A percentile compares a stretch with the other conserved stretches of the same genome.
These are phyloP conservation scores for Rhynchomys soricoides DNA, from an alignment of 2,113 vertebrate species.

Conservation along the genomic window DNA sequence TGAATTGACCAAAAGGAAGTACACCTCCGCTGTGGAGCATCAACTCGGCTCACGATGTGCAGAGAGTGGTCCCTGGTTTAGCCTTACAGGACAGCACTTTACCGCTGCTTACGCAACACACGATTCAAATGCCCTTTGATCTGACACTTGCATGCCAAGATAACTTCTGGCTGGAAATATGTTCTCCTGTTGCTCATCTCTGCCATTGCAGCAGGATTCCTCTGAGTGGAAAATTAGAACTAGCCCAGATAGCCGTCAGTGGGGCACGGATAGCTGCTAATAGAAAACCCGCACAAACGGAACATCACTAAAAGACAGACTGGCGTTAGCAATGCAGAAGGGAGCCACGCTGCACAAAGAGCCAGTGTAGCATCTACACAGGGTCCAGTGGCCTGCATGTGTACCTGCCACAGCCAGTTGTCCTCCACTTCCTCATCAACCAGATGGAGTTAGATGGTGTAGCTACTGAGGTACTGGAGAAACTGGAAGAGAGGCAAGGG, in stretches of 20 bases:
- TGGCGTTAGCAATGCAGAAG: not conserved
- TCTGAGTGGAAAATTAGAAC: not conserved
- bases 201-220: not conserved
- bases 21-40: fast-evolving
- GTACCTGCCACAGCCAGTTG: not conserved
- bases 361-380: fast-evolving
- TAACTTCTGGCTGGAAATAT: not conserved
- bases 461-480: not conserved
- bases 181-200: not conserved
- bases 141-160: not conserved
- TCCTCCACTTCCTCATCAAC: not conserved
- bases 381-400: not conserved
- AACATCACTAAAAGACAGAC: not conserved
- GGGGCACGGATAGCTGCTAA: not conserved
- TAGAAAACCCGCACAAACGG: not conserved
- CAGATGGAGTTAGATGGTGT: not conserved
- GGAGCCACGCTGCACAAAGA: not conserved
- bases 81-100: not conserved
- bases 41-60: not conserved
- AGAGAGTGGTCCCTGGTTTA: not conserved
- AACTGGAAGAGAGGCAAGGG: too few relatives aligned
- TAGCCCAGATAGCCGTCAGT: not conserved
- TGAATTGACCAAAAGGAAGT: not conserved
- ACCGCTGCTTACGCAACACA: not conserved
- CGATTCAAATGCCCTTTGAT: not conserved